A percentile compares a stretch with the other conserved stretches of the same genome.
These are phyloP conservation scores for Sarcophaga carnaria DNA, from an alignment of 2,888 invertebrate genomes.

Conservation along the genomic window DNA sequence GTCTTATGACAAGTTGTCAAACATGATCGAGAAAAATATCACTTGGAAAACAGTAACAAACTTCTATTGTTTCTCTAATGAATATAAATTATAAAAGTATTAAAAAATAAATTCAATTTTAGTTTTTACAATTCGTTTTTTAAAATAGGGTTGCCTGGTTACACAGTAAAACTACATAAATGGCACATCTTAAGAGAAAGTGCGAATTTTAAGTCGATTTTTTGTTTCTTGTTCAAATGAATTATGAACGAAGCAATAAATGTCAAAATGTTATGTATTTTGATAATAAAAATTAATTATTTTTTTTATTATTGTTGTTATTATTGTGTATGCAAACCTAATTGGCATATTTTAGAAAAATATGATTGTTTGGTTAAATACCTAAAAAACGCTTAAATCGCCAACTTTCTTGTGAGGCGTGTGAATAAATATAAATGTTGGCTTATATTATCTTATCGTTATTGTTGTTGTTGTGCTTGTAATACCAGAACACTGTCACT, in stretches of 20 bases:
- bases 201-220: too few relatives aligned
- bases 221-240: too few relatives aligned
- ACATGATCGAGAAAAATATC: slow-evolving; percentile 6
- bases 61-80: slow-evolving; percentile 34
- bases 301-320: background rate
- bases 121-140: too few relatives aligned
- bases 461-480: background rate
- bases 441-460: slow-evolving; percentile 15
- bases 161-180: too few relatives aligned
- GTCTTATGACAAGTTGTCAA: slow-evolving; percentile 41
- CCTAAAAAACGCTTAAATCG: slow-evolving; percentile 17
- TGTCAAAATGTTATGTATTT: background rate
- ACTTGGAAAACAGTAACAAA: slow-evolving; percentile 15
- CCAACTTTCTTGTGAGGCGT: slow-evolving; percentile 41
- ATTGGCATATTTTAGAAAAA: slow-evolving; percentile 17
- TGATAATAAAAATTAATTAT: background rate
- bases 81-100: slow-evolving; percentile 11
- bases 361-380: background rate
- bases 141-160: too few relatives aligned
- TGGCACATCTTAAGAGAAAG: too few relatives aligned
- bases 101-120: slow-evolving; percentile 20
- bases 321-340: background rate
- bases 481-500: background rate
- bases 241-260: too few relatives aligned
- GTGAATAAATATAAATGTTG: slow-evolving; percentile 40